These are phyloP conservation scores for Camponotus pennsylvanicus DNA, from an alignment of 1,140 invertebrate species.

Conservation along the genomic window DNA sequence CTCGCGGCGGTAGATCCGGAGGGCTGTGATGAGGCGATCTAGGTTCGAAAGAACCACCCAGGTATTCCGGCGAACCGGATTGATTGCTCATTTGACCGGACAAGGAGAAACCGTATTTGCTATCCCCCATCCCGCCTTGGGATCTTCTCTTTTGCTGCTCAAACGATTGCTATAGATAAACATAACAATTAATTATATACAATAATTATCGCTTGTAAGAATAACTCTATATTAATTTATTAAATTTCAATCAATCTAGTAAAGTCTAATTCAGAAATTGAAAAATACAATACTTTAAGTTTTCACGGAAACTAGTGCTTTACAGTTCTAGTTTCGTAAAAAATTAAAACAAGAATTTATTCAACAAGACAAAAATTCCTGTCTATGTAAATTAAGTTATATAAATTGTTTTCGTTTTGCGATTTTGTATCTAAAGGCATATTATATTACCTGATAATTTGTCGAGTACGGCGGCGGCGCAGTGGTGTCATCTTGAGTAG, in stretches of 20 bases:
- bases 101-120: constrained; percentile 89
- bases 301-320: too few species aligned
- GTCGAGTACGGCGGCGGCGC: constrained; percentile 87
- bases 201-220: constrained; percentile 14
- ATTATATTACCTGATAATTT: constrained; percentile 86
- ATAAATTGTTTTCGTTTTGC: background rate
- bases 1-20: constrained; percentile 94
- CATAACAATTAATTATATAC: background rate
- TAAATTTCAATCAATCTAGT: background rate
- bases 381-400: background rate
- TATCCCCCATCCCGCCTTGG: constrained; percentile 85
- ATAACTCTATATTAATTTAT: background rate
- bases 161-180: constrained; percentile 74
- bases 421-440: background rate
- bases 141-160: constrained; percentile 83
- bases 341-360: too few species aligned
- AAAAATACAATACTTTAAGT: too few species aligned
- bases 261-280: background rate
- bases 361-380: background rate
- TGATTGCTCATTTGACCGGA: constrained; percentile 78
- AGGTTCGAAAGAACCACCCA: constrained; percentile 77
- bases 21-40: constrained; percentile 87
- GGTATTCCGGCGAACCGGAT: constrained; percentile 77
- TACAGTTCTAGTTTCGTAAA: too few species aligned
- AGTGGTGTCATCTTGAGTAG: constrained; percentile 89